These are phyloP conservation scores for Actinostola sp. DNA, from an alignment of 92 coral and sea anemone genomes.

Conservation along the genomic window DNA sequence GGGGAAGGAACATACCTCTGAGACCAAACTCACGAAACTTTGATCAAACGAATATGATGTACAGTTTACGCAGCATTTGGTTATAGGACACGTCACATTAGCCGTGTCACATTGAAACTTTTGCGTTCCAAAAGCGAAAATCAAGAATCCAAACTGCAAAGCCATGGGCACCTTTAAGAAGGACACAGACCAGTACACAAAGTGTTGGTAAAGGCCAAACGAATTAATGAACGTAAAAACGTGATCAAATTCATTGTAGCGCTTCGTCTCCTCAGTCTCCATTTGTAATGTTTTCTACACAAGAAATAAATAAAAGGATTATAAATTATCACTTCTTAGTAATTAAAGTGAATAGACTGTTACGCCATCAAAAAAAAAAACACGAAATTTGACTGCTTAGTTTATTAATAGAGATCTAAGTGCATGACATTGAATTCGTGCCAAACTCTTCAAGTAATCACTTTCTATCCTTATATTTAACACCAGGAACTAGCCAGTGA, in stretches of 20 bases:
- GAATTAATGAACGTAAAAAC: slow-evolving; percentile 1
- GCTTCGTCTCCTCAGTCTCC: too few species aligned
- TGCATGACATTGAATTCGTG: too few species aligned
- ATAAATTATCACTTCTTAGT: too few species aligned
- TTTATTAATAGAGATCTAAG: too few species aligned
- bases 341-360: too few species aligned
- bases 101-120: slow-evolving; percentile 1
- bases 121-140: slow-evolving; percentile 8
- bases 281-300: too few species aligned
- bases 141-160: background rate
- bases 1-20: slow-evolving; percentile 34
- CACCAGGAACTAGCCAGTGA: too few species aligned
- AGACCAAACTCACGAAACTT: slow-evolving; percentile 1
- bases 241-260: background rate
- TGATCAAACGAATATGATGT: slow-evolving; percentile 10
- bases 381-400: too few species aligned
- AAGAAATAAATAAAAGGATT: too few species aligned
- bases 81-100: slow-evolving; percentile 15
- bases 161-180: background rate
- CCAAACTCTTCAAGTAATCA: too few species aligned
- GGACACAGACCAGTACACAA: background rate
- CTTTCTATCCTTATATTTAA: too few species aligned
- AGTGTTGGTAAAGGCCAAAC: slow-evolving; percentile 11
- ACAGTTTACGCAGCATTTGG: slow-evolving; percentile 21
- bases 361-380: too few species aligned